Base-by-base conservation (phyloP, 2,797 vertebrate species). In the Arrhamphus sclerolepis region DNA sequence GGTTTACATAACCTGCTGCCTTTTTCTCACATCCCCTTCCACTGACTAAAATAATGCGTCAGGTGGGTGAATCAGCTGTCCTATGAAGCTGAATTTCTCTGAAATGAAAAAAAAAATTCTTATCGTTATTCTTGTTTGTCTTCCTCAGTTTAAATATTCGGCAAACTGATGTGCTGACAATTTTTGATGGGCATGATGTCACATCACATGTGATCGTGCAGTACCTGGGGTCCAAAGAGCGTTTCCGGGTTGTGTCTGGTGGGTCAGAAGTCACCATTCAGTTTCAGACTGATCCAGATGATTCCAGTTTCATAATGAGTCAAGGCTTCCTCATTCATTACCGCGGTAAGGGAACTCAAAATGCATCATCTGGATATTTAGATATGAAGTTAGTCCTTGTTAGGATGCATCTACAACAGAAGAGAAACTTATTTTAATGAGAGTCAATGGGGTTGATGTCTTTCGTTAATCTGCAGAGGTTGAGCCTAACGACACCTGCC, bases 261-360 rank as follows among this genome's bases (percentile, higher is more conserved):
- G 95, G 94, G 31, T 94, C 95, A 2, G 95, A 95, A 51, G 93
- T 96, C 82, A 96, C 95, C n/a, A 93, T 97, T 71, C 95, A 97
- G 89, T 97, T 97, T 87, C 96, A 97, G 81, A 96, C 95, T 3
- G 95, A 97, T 31, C 90, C 93, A 0, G 93, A 95, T 1, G 94
- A 95, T 68, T 94, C 95, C 26, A 93, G 90, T 39, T 95, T 95
- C 4, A 95, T 94, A 66, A 84, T 96, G 28, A 95, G 95, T 70
- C 96, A 96, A 69, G 96, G 96, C 22, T 97, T 97, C 78, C 93
- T 97, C 48, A 93, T 97, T 61, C 94, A 95, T 78, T 97, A 96
- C 75, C 93, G 91, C 42, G 95, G 96, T 96, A 88, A 72, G 74
- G 51, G 7, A 44, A 7, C 7, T 47, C 18, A 20, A 46, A 42